Evolutionary conservation across 2,797 vertebrate species (phyloP).

Genomic region (Mormyrops boulengeri): DNA sequence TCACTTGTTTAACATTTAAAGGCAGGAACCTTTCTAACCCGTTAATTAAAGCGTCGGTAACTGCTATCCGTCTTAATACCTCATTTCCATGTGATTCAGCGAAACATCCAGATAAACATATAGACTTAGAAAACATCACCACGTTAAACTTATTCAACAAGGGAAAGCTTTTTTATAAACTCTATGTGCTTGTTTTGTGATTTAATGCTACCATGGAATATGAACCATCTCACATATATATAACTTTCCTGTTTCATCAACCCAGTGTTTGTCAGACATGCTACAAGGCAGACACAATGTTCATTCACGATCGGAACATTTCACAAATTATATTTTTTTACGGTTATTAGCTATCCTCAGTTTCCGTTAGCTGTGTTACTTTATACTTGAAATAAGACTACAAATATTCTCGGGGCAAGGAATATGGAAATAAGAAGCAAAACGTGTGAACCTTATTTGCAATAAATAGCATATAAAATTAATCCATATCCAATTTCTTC

Average conservation of each 20-base stretch:
- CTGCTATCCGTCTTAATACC: neutral
- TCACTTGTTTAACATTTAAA: neutral
- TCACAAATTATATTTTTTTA: neutral
- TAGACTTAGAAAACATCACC: neutral
- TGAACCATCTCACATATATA: neutral
- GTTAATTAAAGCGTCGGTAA: neutral
- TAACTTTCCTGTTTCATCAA: neutral
- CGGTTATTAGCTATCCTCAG: neutral
- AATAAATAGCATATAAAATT: slow-evolving; percentile 2
- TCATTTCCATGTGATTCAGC: neutral
- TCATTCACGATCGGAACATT: neutral
- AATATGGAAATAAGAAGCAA: neutral
- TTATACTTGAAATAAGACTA: neutral
- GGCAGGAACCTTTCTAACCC: neutral
- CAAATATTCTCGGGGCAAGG: neutral
- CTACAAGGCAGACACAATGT: neutral
- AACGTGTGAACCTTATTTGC: neutral
- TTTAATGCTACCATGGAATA: neutral
- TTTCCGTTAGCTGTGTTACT: neutral
- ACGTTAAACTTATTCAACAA: neutral
- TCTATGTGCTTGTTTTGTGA: neutral
- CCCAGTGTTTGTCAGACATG: neutral
- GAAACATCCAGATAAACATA: neutral
- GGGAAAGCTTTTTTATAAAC: neutral
- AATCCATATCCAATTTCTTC: neutral